Conservation (phyloP, 2,888 invertebrate species). For the Drosophila vallismaia region DNA sequence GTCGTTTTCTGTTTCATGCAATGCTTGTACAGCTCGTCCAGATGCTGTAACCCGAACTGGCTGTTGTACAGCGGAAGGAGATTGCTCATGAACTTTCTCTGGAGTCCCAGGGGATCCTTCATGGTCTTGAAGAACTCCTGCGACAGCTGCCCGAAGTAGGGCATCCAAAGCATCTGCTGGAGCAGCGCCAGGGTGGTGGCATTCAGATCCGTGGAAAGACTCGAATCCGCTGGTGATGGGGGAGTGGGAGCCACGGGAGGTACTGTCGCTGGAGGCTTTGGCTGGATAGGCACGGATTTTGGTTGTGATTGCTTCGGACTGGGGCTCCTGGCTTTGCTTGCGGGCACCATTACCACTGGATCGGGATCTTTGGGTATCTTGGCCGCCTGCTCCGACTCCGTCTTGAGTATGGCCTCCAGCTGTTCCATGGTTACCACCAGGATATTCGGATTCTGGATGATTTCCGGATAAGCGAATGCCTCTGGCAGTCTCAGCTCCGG, state of each 20-base stretch:
- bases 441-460: slow-evolving; percentile 91
- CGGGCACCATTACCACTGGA: slow-evolving; percentile 24
- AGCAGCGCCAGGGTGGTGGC: slow-evolving; percentile 89
- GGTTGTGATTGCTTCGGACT: slow-evolving; percentile 32
- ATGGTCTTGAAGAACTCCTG: slow-evolving; percentile 85
- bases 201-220: slow-evolving; percentile 87
- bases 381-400: slow-evolving; percentile 84
- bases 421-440: slow-evolving; percentile 91
- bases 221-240: slow-evolving; percentile 64
- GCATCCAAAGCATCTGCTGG: slow-evolving; percentile 90
- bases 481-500: slow-evolving; percentile 90
- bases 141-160: slow-evolving; percentile 85
- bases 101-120: slow-evolving; percentile 72
- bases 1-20: slow-evolving; percentile 80
- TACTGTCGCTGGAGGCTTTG: slow-evolving; percentile 28
- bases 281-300: slow-evolving; percentile 15
- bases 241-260: slow-evolving; percentile 35
- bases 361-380: slow-evolving; percentile 30
- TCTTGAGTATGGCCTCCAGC: slow-evolving; percentile 87
- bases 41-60: slow-evolving; percentile 66
- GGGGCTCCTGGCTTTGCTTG: slow-evolving; percentile 36
- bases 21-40: slow-evolving; percentile 71
- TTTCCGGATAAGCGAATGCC: slow-evolving; percentile 89
- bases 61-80: slow-evolving; percentile 69
- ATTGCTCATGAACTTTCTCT: slow-evolving; percentile 74